phyloP scores from a whole-genome alignment of 1,140 invertebrate species.

The Agrypnia vestita region DNA sequence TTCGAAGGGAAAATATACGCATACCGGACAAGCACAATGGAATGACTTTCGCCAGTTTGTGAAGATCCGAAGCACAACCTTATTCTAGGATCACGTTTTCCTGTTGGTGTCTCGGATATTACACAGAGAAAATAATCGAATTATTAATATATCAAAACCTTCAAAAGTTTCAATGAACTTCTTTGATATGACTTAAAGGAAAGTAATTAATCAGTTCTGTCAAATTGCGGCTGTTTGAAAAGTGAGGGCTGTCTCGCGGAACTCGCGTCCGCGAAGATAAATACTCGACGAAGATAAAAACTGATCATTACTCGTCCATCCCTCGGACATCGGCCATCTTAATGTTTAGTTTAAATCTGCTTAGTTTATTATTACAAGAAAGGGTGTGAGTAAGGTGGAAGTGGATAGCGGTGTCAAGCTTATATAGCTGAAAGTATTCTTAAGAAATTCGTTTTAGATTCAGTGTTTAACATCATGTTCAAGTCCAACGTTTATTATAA shows the following conservation, averaged over 20 bases:
- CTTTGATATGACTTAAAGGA: too few relatives aligned
- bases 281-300: too few relatives aligned
- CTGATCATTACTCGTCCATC: too few relatives aligned
- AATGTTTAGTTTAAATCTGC: too few relatives aligned
- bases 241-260: too few relatives aligned
- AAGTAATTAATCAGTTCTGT: constrained; percentile 6
- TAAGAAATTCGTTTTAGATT: constrained; percentile 10
- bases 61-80: not conserved
- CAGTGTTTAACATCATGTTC: not conserved
- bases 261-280: too few relatives aligned
- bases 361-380: too few relatives aligned
- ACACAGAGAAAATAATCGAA: not conserved
- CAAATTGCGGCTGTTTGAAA: not conserved
- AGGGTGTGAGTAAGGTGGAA: not conserved
- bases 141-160: not conserved
- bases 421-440: constrained; percentile 3
- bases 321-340: too few relatives aligned
- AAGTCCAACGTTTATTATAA: constrained; percentile 7
- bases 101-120: constrained; percentile 1
- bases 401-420: not conserved
- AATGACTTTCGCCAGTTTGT: too few relatives aligned
- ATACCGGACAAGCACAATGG: too few relatives aligned
- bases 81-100: constrained; percentile 17
- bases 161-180: not conserved
- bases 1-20: too few relatives aligned